A percentile compares a stretch with the other conserved stretches of the same genome.
Evolutionary conservation across 2,888 invertebrate species (phyloP).

Genomic region (Pristionchus maxplancki): DNA sequence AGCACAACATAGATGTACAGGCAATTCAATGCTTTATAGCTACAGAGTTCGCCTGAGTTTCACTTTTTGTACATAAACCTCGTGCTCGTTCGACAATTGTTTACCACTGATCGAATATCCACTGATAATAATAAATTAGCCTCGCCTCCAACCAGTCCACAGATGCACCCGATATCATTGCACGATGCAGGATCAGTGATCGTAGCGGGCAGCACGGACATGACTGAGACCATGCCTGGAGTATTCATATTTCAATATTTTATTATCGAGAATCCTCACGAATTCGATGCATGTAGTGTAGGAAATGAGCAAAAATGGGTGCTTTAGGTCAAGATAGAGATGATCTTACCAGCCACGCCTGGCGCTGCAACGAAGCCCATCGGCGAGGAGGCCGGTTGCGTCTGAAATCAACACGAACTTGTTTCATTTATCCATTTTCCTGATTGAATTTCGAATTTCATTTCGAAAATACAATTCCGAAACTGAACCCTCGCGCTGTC

Average conservation of each 20-base stretch:
- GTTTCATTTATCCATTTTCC: too few relatives aligned
- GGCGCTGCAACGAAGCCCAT: background rate
- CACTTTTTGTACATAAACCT: background rate
- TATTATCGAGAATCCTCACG: too few relatives aligned
- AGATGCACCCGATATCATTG: constrained; percentile 39
- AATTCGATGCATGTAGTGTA: too few relatives aligned
- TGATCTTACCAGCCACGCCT: constrained; percentile 12
- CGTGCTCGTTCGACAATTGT: too few relatives aligned
- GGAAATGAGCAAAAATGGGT: too few relatives aligned
- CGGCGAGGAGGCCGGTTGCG: background rate
- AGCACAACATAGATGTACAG: too few relatives aligned
- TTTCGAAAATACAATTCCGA: background rate
- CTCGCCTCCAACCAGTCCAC: constrained; percentile 27
- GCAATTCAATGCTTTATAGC: too few relatives aligned
- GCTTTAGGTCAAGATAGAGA: too few relatives aligned
- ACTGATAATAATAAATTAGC: too few relatives aligned
- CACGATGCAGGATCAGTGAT: constrained; percentile 4
- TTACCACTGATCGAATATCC: too few relatives aligned
- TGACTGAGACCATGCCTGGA: constrained; percentile 27
- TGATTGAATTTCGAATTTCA: background rate
- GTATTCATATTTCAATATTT: too few relatives aligned
- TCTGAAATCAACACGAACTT: background rate
- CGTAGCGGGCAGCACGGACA: constrained; percentile 34
- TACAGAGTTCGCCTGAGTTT: background rate
- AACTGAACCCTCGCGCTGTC: constrained; percentile 14